Evolutionary conservation across 2,888 invertebrate genomes (phyloP).

Genomic region (Heliconius hortense): DNA sequence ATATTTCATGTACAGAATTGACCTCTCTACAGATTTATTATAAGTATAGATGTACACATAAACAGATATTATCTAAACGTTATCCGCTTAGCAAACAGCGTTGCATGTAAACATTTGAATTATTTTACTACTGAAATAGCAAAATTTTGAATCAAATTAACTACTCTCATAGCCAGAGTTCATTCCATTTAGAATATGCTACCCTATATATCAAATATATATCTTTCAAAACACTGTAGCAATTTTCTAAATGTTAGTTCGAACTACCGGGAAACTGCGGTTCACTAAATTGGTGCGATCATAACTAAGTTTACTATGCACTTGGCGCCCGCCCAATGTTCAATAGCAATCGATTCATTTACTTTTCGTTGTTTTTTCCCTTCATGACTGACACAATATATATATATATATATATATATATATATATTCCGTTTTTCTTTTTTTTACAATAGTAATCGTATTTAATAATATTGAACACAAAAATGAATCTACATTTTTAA

Average conservation of each 20-base stretch:
- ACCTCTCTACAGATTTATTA: too few relatives aligned
- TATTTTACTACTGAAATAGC: background rate
- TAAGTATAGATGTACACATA: background rate
- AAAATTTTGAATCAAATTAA: constrained; percentile 3
- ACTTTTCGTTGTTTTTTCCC: constrained; percentile 52
- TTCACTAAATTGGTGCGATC: constrained; percentile 41
- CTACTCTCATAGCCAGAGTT: background rate
- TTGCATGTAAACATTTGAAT: background rate
- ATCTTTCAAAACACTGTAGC: constrained; percentile 16
- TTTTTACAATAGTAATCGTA: background rate
- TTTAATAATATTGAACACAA: background rate
- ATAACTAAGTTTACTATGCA: constrained; percentile 68
- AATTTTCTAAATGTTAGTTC: constrained; percentile 35
- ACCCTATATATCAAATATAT: background rate
- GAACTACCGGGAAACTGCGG: constrained; percentile 32
- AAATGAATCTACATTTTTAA: background rate
- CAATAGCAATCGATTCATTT: constrained; percentile 66
- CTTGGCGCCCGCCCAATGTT: constrained; percentile 75
- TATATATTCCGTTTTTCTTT: too few relatives aligned
- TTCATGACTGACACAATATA: constrained; percentile 17
- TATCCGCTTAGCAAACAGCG: background rate
- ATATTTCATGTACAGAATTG: too few relatives aligned
- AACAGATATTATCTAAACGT: background rate
- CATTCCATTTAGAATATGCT: constrained; percentile 16
- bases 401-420: too few relatives aligned